Percentiles rank a stretch among this genome's conserved stretches.
Evolutionary conservation across 30 jellyfish, hydroid and myxozoan species (phyloP).

Genomic region (Aurelia aurita): DNA sequence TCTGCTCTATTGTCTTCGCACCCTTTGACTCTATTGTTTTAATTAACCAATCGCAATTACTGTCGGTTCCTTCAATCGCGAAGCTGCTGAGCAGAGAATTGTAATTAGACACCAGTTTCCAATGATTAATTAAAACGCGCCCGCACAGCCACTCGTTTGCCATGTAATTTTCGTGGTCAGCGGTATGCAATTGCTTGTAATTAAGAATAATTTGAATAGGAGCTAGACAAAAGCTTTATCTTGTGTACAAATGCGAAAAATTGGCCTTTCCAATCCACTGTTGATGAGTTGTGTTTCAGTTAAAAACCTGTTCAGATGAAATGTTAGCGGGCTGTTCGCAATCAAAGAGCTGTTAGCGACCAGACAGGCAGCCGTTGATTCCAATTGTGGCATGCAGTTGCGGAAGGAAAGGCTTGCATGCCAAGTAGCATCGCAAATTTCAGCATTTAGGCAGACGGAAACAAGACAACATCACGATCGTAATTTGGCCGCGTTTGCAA

Average conservation of each 20-base stretch:
- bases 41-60: constrained; percentile 81
- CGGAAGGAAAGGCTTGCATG: constrained; percentile 49
- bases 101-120: constrained; percentile 93
- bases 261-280: constrained; percentile 75
- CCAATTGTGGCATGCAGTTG: constrained; percentile 23
- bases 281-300: constrained; percentile 33
- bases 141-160: constrained; percentile 64
- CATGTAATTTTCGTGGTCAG: constrained; percentile 59
- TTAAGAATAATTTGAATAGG: constrained; percentile 86
- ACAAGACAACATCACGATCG: constrained; percentile 28
- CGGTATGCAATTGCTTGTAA: constrained; percentile 85
- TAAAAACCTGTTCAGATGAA: constrained; percentile 15
- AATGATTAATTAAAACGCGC: constrained; percentile 88
- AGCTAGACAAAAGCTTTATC: constrained; percentile 88
- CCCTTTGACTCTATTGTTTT: constrained; percentile 84
- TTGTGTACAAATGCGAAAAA: constrained; percentile 83
- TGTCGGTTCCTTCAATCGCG: constrained; percentile 77
- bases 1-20: constrained; percentile 75
- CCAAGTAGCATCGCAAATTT: constrained; percentile 8
- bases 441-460: constrained; percentile 2
- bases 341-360: not conserved
- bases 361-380: constrained; percentile 13
- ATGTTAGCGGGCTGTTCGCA: constrained; percentile 28
- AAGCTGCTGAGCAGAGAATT: constrained; percentile 82
- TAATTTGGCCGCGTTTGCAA: constrained; percentile 52